Conservation (phyloP, 2,113 vertebrate species). For the Phycodurus eques region DNA sequence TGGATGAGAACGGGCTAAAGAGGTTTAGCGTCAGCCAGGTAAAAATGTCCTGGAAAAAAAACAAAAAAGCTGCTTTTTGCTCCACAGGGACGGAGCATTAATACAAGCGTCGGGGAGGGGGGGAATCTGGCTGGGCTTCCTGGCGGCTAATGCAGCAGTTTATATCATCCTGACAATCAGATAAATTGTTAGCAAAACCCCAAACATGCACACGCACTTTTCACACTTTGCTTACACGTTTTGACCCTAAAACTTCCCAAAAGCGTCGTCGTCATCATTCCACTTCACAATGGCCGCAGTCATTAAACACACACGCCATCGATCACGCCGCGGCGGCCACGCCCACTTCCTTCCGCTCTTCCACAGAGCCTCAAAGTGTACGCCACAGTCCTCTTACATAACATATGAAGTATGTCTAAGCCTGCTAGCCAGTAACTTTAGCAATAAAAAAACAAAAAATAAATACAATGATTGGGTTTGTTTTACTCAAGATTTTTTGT, state of each 20-base stretch:
- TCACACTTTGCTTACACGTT: constrained; percentile 1
- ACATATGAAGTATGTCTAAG: no score
- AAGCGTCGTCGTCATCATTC: constrained; percentile 35
- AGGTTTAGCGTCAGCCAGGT: constrained; percentile 65
- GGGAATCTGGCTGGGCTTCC: constrained; percentile 44
- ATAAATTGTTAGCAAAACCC: constrained; percentile 18
- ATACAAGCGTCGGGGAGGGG: constrained; percentile 47
- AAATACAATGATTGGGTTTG: no score
- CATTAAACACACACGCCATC: constrained; percentile 46
- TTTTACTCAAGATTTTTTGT: no score
- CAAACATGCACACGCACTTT: neutral
- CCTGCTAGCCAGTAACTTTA: no score
- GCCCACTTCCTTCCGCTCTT: constrained; percentile 21
- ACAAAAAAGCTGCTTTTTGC: constrained; percentile 61
- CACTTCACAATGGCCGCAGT: constrained; percentile 65
- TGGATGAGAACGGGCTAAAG: constrained; percentile 56
- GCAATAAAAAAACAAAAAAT: no score
- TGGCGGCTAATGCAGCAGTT: constrained; percentile 25
- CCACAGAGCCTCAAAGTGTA: neutral
- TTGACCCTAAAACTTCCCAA: neutral
- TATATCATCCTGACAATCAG: constrained; percentile 32
- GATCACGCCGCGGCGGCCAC: constrained; percentile 30
- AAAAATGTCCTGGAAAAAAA: constrained; percentile 53
- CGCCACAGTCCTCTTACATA: no score
- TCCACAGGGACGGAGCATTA: constrained; percentile 62